phyloP scores from a whole-genome alignment of 1,140 invertebrate species.

The Andricus grossulariae region DNA sequence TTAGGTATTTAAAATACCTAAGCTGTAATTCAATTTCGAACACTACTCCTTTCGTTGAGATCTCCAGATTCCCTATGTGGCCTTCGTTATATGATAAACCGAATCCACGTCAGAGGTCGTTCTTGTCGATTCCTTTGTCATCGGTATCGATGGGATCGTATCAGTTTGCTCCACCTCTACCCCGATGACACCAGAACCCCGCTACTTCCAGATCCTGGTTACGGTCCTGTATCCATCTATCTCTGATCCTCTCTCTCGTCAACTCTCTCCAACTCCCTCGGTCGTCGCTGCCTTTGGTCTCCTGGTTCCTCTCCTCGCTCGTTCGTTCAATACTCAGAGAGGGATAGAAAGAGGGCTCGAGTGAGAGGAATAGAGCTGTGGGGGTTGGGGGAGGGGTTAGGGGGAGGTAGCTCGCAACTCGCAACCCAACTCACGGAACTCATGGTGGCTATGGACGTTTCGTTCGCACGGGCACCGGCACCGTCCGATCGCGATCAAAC shows the following conservation, averaged over 20 bases:
- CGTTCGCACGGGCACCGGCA: conserved; percentile 17
- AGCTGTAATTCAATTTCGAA: too few relatives aligned
- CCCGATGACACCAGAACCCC: conserved; percentile 24
- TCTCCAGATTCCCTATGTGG: not conserved
- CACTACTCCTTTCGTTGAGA: too few relatives aligned
- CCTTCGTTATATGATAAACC: not conserved
- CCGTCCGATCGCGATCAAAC: conserved; percentile 28
- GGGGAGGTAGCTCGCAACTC: not conserved
- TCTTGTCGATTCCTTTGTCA: conserved; percentile 11
- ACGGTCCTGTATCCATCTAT: conserved; percentile 30
- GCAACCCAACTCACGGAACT: conserved; percentile 27
- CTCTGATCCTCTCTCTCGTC: conserved; percentile 22
- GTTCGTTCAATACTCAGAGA: conserved; percentile 70
- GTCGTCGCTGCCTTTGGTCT: conserved; percentile 52
- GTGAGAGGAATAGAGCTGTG: conserved; percentile 15
- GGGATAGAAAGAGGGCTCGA: conserved; percentile 44
- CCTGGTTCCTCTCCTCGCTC: conserved; percentile 59
- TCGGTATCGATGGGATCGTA: conserved; percentile 25
- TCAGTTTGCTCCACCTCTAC: not conserved
- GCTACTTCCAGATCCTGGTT: conserved; percentile 22
- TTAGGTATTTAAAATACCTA: too few relatives aligned
- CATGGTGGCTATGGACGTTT: conserved; percentile 28
- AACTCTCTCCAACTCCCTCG: not conserved
- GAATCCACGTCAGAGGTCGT: conserved; percentile 3
- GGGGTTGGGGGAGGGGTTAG: not conserved